Evolutionary conservation across 1,140 invertebrate genomes (phyloP).

Genomic region (Popillia japonica): DNA sequence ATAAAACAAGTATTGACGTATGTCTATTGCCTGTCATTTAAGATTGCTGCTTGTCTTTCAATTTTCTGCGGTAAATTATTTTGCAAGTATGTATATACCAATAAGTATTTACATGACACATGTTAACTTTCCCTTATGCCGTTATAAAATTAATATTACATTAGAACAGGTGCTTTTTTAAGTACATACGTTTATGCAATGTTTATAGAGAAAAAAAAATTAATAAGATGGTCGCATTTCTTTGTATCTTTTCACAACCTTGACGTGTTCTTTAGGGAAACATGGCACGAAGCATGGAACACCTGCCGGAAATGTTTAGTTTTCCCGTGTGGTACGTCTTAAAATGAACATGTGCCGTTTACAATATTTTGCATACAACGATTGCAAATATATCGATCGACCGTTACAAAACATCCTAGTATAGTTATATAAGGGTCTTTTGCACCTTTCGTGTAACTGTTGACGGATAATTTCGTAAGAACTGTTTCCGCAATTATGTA

Average conservation of each 20-base stretch:
- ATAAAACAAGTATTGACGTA: neutral
- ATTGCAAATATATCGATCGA: constrained; percentile 12
- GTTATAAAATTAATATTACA: neutral
- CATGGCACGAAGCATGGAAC: neutral
- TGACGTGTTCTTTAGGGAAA: neutral
- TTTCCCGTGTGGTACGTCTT: neutral
- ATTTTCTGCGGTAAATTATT: too few species aligned
- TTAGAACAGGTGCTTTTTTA: neutral
- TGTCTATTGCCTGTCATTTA: too few species aligned
- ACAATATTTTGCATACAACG: neutral
- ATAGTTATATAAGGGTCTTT: too few species aligned
- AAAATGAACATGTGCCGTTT: neutral
- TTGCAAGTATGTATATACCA: neutral
- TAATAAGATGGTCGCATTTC: constrained; percentile 9
- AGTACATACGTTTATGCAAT: neutral
- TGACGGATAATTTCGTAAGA: too few species aligned
- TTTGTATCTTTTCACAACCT: neutral
- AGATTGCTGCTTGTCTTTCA: too few species aligned
- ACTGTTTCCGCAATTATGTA: too few species aligned
- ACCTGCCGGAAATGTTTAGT: constrained; percentile 6
- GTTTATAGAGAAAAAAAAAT: neutral
- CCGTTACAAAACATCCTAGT: neutral
- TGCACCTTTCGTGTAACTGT: too few species aligned
- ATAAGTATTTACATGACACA: neutral
- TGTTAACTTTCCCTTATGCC: constrained; percentile 3